Percentiles rank a stretch among this genome's conserved stretches.
phyloP scores from a whole-genome alignment of 2,797 vertebrate genomes.

The Chaunax sp. region DNA sequence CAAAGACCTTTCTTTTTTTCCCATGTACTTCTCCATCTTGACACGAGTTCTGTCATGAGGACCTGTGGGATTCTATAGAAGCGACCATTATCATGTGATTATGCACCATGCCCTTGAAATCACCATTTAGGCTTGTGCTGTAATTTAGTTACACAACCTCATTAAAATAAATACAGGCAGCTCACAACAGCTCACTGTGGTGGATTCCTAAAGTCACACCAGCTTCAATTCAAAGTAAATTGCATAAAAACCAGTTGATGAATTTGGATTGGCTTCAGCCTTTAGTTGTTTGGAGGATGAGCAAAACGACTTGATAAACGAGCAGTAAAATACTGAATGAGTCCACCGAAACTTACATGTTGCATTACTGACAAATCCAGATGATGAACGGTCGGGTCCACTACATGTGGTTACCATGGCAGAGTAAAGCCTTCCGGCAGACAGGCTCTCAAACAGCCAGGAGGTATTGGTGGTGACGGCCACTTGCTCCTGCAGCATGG shows the following conservation, averaged over 20 bases:
- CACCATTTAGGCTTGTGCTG: background rate
- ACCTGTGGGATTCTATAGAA: too few species aligned
- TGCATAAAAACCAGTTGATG: too few species aligned
- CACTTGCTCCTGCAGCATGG: rapidly evolving
- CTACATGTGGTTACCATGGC: conserved; percentile 59
- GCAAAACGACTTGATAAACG: too few species aligned
- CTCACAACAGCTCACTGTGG: background rate
- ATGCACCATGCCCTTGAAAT: conserved; percentile 5
- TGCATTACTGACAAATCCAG: conserved; percentile 56
- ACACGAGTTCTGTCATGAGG: too few species aligned
- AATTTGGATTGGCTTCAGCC: too few species aligned
- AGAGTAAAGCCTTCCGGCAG: conserved; percentile 64
- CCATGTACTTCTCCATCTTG: too few species aligned
- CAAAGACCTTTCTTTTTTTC: too few species aligned
- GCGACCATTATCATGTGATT: background rate
- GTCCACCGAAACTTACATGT: conserved; percentile 75
- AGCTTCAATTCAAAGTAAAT: background rate
- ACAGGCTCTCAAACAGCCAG: conserved; percentile 49
- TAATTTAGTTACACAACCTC: background rate
- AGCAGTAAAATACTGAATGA: too few species aligned
- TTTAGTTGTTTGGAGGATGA: too few species aligned
- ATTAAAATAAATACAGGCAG: background rate
- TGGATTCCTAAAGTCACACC: background rate
- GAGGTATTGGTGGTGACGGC: rapidly evolving
- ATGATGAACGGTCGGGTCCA: conserved; percentile 60